Percentiles rank a stretch among this genome's conserved stretches.
phyloP scores from a whole-genome alignment of 2,888 invertebrate genomes.

The Himalopsyche tibetana region DNA sequence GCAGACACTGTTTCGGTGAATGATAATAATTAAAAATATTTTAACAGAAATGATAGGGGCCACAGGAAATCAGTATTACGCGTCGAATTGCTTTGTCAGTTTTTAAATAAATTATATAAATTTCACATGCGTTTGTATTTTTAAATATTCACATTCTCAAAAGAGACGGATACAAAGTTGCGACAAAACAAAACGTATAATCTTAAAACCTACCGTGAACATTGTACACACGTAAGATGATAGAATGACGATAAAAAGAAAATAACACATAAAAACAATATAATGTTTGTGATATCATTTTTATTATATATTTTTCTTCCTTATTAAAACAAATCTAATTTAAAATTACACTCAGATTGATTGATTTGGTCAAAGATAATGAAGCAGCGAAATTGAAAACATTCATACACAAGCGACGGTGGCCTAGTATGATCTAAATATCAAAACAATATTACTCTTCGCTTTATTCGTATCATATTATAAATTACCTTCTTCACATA shows the following conservation, averaged over 20 bases:
- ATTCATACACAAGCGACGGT: slow-evolving; percentile 63
- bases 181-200: slow-evolving; percentile 52
- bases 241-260: slow-evolving; percentile 61
- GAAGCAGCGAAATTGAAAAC: slow-evolving; percentile 59
- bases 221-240: slow-evolving; percentile 61
- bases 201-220: slow-evolving; percentile 61
- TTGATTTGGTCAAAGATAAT: slow-evolving; percentile 64
- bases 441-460: slow-evolving; percentile 43
- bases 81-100: slow-evolving; percentile 18
- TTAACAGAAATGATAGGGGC: not conserved
- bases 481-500: slow-evolving; percentile 23
- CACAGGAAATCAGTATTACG: slow-evolving; percentile 22
- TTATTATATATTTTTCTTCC: slow-evolving; percentile 54
- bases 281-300: slow-evolving; percentile 55
- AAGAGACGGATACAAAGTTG: slow-evolving; percentile 51
- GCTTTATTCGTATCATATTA: not conserved
- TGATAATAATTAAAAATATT: not conserved
- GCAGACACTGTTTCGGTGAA: slow-evolving; percentile 24
- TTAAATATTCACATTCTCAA: slow-evolving; percentile 55
- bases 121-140: slow-evolving; percentile 44
- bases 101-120: slow-evolving; percentile 27
- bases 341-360: slow-evolving; percentile 57
- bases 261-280: slow-evolving; percentile 60
- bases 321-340: slow-evolving; percentile 56
- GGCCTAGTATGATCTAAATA: slow-evolving; percentile 32